phyloP scores from a whole-genome alignment of 2,113 vertebrate species.

The Strix uralensis region DNA sequence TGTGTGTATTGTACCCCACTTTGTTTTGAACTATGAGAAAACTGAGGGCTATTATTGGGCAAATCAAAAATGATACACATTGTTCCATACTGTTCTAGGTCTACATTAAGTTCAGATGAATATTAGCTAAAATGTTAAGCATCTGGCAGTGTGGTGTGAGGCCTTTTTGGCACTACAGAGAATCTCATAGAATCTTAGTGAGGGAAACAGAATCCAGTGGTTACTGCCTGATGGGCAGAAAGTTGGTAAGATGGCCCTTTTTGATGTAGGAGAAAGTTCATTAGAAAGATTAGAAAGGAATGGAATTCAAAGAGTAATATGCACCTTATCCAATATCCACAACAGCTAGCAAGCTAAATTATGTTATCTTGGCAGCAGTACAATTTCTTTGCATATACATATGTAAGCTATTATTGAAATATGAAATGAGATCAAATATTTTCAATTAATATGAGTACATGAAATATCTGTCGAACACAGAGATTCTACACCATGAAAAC shows the following conservation, averaged over 20 bases:
- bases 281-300: background rate
- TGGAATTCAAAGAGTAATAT: background rate
- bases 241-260: background rate
- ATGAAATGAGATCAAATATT: background rate
- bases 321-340: background rate
- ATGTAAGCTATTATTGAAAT: background rate
- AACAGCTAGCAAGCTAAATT: background rate
- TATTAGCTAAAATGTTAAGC: background rate
- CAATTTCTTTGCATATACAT: background rate
- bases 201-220: background rate
- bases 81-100: background rate
- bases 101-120: background rate
- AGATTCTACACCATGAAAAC: background rate
- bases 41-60: background rate
- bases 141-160: background rate
- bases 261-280: background rate
- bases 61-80: background rate
- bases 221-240: background rate
- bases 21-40: background rate
- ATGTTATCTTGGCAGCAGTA: background rate
- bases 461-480: background rate
- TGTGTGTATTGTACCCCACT: too few species aligned
- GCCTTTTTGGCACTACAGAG: background rate
- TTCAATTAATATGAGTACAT: background rate
- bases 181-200: background rate